These are phyloP conservation scores for Corbicula japonica DNA, from an alignment of 2,888 invertebrate genomes.

Conservation along the genomic window DNA sequence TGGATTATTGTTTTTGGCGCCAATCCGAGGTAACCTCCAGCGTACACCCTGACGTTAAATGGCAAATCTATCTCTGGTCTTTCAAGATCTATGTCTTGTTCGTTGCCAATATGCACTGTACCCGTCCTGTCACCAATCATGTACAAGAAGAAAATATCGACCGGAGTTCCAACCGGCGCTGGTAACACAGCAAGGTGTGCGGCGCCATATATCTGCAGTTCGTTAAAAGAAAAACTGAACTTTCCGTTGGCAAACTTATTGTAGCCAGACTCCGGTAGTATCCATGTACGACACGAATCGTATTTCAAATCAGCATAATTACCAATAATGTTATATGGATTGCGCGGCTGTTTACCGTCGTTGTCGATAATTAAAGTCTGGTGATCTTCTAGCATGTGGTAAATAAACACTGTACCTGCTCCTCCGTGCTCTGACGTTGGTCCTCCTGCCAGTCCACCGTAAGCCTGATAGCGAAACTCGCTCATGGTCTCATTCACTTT, in stretches of 20 bases:
- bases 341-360: conserved; percentile 60
- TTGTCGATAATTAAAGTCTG: conserved; percentile 76
- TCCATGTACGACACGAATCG: conserved; percentile 76
- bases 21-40: conserved; percentile 70
- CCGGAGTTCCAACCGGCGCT: conserved; percentile 51
- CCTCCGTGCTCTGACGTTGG: conserved; percentile 72
- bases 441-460: conserved; percentile 67
- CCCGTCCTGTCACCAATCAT: conserved; percentile 81
- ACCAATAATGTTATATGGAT: conserved; percentile 64
- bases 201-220: conserved; percentile 75
- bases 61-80: conserved; percentile 75
- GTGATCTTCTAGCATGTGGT: conserved; percentile 71
- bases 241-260: conserved; percentile 66
- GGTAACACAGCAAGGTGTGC: conserved; percentile 74
- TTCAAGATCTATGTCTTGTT: conserved; percentile 72
- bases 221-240: conserved; percentile 70
- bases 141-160: conserved; percentile 74
- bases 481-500: conserved; percentile 74
- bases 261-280: conserved; percentile 69
- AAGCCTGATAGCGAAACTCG: conserved; percentile 70
- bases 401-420: conserved; percentile 74
- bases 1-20: conserved; percentile 75
- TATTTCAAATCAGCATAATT: conserved; percentile 64
- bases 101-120: conserved; percentile 75
- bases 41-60: conserved; percentile 73